These are phyloP conservation scores for Phrynocephalus forsythii DNA, from an alignment of 2,797 vertebrate genomes.

Conservation along the genomic window DNA sequence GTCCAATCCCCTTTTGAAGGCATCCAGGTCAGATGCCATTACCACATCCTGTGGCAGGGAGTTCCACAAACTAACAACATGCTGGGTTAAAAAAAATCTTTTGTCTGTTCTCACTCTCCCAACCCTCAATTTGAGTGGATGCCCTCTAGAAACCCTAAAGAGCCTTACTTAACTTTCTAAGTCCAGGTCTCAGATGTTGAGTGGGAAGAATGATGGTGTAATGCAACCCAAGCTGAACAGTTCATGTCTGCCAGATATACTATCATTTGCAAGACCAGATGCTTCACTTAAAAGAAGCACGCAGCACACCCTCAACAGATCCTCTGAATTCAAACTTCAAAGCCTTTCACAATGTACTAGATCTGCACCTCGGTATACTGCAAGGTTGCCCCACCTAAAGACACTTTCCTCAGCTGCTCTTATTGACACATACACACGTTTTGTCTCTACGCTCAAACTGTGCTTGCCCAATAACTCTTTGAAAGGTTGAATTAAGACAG, in stretches of 20 bases:
- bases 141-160: too few relatives aligned
- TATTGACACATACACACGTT: background rate
- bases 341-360: constrained; percentile 12
- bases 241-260: background rate
- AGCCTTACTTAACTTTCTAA: background rate
- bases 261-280: background rate
- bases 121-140: too few relatives aligned
- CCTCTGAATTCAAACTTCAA: constrained; percentile 17
- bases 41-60: too few relatives aligned
- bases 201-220: too few relatives aligned
- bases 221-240: background rate
- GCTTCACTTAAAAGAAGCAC: background rate
- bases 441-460: background rate
- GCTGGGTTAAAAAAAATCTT: too few relatives aligned
- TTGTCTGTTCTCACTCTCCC: too few relatives aligned
- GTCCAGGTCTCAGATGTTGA: background rate
- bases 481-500: background rate
- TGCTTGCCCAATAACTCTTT: background rate
- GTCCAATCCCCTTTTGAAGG: too few relatives aligned
- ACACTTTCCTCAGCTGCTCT: background rate
- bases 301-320: background rate
- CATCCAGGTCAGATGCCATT: too few relatives aligned
- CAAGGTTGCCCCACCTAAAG: constrained; percentile 6
- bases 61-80: too few relatives aligned
- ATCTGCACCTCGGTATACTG: background rate